Evolutionary conservation across 64 coral and sea anemone genomes (phyloP), one percentile per base, ranked within the genome.

Genomic region (Stichodactyla helianthus): DNA sequence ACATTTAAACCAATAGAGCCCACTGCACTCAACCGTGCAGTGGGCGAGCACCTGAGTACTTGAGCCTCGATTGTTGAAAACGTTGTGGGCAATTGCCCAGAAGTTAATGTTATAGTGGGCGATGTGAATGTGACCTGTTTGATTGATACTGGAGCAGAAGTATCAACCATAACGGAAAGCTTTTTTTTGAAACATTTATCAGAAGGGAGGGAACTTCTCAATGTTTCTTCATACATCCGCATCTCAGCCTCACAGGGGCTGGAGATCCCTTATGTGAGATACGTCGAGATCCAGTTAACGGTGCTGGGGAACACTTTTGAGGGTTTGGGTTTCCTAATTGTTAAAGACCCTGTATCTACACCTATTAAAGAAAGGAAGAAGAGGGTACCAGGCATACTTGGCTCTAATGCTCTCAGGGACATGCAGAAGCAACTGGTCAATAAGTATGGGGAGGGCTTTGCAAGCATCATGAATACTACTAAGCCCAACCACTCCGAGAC

Each of bases 61-160:
- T 83, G 87, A 68, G 82, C 20, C 27, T 85, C 17, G 50, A 79
- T 88, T 50, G 62, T 93, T 84, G 67, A 85, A 77, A 93, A 88
- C 85, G 86, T 84, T 25, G 86, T 93, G 54, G 92, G 87, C 44
- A 56, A 55, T 53, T 93, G 87, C 27, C 71, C 82, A 20, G 87
- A 89, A 67, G 87, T 89, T 20, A 93, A 16, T 65, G 82, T 93
- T 50, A 89, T 59, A 65, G n/a, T 93, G 50, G 82, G 82, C 19
- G 89, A 79, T 93, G 91, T 89, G 50, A 77, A 87, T 31, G 88
- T 87, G 54, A 63, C 23, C 51, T 94, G 92, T 77, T 82, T 94
- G 63, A 90, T 94, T 87, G 92, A 90, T 59, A 94, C 92, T 83
- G 88, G 84, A 84, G 92, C 92, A 20, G 87, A 83, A 31, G 92